Base-by-base conservation (phyloP, 2,888 invertebrate species). In the Platycheirus albimanus region DNA sequence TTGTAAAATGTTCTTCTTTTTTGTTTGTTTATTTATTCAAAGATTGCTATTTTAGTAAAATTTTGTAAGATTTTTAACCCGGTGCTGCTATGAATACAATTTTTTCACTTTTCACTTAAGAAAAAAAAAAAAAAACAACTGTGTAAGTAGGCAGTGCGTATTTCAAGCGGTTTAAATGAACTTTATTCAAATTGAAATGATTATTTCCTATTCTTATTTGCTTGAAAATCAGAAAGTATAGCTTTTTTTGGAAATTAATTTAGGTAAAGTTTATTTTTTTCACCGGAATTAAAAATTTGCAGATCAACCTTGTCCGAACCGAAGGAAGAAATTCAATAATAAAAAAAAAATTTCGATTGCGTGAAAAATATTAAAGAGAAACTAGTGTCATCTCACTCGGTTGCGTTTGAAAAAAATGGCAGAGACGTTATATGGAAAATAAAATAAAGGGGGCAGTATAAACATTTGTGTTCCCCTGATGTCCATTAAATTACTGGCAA, bases 311-410 rank as follows among this genome's bases (percentile, higher is more conserved):
- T 33, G 63, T 67, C 54, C 43, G 71, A 51, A 49, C 54, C 43
- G 71, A 52, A 49, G 54, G 77, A 81, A 77, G 74, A 81, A 77
- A 72, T 81, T 72, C 81, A 72, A 67, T 81, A 81, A 81, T 61
- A 77, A 64, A 58, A 76, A 4, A 70, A 56, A 58, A 61, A 61
- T 19, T 19, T 17, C 17, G 17, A 33, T 30, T 30, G 30, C 41
- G 41, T 41, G 20, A 58, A 43, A 70, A 13, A 11, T 24, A 33
- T 24, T 33, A 8, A n/a, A n/a, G n/a, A 61, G 24, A 8, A 15
- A 49, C 7, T 8, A 3, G 1, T 17, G 52, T 24, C 61, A 36
- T 81, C 71, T 67, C 71, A 8, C 36, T 81, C 67, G 71, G 10
- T 1, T 38, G 1, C n/a, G 15, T 38, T 28, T 8, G 6, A 24